Percentiles rank a stretch among this genome's conserved stretches.
Evolutionary conservation across 2,888 invertebrate species (phyloP).

Genomic region (Physocephala rufipes): DNA sequence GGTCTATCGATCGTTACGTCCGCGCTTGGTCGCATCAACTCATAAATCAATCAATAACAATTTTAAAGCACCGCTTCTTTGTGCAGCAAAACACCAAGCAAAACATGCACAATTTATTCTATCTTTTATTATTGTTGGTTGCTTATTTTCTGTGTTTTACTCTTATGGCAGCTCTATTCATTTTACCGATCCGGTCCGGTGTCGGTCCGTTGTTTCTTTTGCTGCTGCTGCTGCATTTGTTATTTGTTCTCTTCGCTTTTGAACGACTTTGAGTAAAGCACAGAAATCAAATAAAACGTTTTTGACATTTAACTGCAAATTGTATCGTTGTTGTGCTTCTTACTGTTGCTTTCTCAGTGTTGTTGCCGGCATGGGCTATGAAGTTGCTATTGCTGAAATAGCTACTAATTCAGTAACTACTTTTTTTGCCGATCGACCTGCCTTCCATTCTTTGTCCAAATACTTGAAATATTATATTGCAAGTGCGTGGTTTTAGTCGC

Average conservation of each 20-base stretch:
- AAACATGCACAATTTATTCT: slow-evolving; percentile 23
- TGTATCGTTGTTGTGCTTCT: background rate
- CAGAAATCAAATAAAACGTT: background rate
- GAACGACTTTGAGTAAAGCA: background rate
- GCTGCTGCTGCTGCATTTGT: background rate
- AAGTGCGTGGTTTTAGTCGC: background rate
- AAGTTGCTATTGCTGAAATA: too few relatives aligned
- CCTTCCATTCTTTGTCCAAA: background rate
- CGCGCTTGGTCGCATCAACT: slow-evolving; percentile 1
- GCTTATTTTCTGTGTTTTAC: background rate
- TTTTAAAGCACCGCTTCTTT: slow-evolving; percentile 17
- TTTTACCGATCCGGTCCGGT: too few relatives aligned
- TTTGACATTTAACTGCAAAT: slow-evolving; percentile 4
- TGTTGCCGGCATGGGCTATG: background rate
- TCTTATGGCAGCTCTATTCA: too few relatives aligned
- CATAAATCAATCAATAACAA: slow-evolving; percentile 31
- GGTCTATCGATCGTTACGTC: background rate
- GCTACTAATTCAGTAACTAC: too few relatives aligned
- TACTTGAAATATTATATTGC: slow-evolving; percentile 4
- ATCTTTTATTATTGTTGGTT: slow-evolving; percentile 11
- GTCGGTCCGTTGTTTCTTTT: slow-evolving; percentile 16
- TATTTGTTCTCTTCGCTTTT: background rate
- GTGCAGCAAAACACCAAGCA: slow-evolving; percentile 18
- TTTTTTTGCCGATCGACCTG: background rate
- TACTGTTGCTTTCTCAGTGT: background rate